Evolutionary conservation across 53 echinoderm and acorn worm genomes (phyloP).

Genomic region (Apostichopus leukothele): DNA sequence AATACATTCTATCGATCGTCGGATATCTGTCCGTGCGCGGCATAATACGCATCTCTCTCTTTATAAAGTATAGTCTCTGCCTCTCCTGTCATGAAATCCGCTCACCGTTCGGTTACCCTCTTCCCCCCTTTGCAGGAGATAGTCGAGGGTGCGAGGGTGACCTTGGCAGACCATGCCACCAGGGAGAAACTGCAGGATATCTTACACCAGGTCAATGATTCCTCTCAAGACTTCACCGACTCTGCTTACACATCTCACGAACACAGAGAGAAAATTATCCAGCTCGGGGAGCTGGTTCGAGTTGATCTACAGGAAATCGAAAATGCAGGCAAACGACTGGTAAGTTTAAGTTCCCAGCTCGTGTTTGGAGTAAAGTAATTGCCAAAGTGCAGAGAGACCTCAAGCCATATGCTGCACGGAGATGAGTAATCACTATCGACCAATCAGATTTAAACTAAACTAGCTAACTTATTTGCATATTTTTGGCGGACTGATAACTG

Average conservation of each 20-base stretch:
- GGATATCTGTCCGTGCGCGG: no score
- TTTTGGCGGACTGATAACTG: no score
- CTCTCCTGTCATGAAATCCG: no score
- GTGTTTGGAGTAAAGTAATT: not conserved
- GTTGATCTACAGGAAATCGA: slow-evolving; percentile 68
- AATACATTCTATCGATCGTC: no score
- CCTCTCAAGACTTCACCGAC: slow-evolving; percentile 95
- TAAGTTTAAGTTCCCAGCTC: slow-evolving; percentile 30
- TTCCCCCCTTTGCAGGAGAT: slow-evolving; percentile 58
- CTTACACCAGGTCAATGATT: slow-evolving; percentile 76
- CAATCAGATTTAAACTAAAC: no score
- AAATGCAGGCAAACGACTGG: slow-evolving; percentile 67
- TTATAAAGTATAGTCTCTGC: no score
- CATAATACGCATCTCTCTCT: no score
- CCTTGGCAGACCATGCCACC: slow-evolving; percentile 78
- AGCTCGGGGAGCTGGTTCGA: slow-evolving; percentile 67
- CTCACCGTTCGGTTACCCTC: no score
- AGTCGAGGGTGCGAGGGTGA: slow-evolving; percentile 80
- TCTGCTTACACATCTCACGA: slow-evolving; percentile 97
- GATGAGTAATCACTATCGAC: no score
- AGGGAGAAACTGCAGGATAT: slow-evolving; percentile 70
- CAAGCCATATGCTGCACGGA: no score
- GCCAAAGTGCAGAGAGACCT: no score
- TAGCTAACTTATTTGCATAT: no score
- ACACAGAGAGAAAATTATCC: slow-evolving; percentile 89